Evolutionary conservation across 2,113 vertebrate genomes (phyloP).

Genomic region (Heliornis fulica): DNA sequence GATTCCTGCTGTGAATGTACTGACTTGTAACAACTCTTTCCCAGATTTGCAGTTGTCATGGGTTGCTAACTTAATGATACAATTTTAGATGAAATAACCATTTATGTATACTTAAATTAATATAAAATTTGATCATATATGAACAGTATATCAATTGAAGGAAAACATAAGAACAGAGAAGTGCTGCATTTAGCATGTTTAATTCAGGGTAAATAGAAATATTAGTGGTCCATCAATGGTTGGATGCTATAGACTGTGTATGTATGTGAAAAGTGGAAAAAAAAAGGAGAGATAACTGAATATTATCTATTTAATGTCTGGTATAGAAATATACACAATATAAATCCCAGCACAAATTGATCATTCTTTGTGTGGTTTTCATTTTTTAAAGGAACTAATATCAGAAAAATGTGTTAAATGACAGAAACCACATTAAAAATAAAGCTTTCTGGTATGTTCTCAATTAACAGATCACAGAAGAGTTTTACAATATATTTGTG

Average conservation of each 20-base stretch:
- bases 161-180: background rate
- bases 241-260: background rate
- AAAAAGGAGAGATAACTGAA: background rate
- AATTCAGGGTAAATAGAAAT: background rate
- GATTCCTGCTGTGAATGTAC: background rate
- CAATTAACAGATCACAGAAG: constrained; percentile 80
- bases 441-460: background rate
- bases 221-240: background rate
- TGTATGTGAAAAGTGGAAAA: background rate
- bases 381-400: background rate
- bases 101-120: background rate
- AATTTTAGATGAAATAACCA: background rate
- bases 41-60: background rate
- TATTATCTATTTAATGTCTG: too few relatives aligned
- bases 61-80: background rate
- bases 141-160: background rate
- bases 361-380: background rate
- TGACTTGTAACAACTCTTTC: background rate
- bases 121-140: background rate
- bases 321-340: background rate
- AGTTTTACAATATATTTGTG: constrained; percentile 88
- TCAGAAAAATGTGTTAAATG: background rate
- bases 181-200: background rate
- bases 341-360: background rate
- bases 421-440: background rate